Evolutionary conservation across 2,888 invertebrate genomes (phyloP).

Genomic region (Malthinus seriepunctatus): DNA sequence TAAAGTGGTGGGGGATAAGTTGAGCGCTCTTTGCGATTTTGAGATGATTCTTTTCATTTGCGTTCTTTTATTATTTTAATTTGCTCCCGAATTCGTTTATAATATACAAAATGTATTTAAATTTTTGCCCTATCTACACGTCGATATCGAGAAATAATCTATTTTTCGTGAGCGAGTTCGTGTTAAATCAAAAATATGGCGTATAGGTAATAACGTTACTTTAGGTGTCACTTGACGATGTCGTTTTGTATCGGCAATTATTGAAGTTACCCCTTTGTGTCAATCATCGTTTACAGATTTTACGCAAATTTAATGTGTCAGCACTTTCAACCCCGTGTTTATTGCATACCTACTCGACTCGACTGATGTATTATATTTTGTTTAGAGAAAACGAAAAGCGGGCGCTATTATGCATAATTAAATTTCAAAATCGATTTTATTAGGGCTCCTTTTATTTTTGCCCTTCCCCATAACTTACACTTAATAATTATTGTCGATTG

Average conservation of each 20-base stretch:
- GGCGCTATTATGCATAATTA: background rate
- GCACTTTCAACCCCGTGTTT: constrained; percentile 8
- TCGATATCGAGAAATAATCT: too few species aligned
- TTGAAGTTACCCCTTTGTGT: constrained; percentile 10
- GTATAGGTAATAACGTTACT: constrained; percentile 10
- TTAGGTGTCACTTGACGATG: constrained; percentile 13
- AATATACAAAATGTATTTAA: too few species aligned
- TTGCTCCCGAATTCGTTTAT: too few species aligned
- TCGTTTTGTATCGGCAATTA: constrained; percentile 16
- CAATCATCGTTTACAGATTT: constrained; percentile 14
- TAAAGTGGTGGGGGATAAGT: too few species aligned
- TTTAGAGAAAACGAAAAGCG: background rate
- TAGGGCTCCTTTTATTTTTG: background rate
- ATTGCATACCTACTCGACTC: background rate
- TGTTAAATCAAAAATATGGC: background rate
- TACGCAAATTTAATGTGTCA: constrained; percentile 8
- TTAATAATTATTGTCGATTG: background rate
- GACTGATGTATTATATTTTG: background rate
- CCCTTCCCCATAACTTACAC: background rate
- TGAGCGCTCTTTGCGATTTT: too few species aligned
- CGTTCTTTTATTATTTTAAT: too few species aligned
- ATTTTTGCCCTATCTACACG: too few species aligned
- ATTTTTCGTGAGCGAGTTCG: background rate
- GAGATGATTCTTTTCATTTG: too few species aligned
- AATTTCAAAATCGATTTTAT: background rate